phyloP scores from a whole-genome alignment of 2,113 vertebrate genomes.

The Nothoprocta perdicaria region DNA sequence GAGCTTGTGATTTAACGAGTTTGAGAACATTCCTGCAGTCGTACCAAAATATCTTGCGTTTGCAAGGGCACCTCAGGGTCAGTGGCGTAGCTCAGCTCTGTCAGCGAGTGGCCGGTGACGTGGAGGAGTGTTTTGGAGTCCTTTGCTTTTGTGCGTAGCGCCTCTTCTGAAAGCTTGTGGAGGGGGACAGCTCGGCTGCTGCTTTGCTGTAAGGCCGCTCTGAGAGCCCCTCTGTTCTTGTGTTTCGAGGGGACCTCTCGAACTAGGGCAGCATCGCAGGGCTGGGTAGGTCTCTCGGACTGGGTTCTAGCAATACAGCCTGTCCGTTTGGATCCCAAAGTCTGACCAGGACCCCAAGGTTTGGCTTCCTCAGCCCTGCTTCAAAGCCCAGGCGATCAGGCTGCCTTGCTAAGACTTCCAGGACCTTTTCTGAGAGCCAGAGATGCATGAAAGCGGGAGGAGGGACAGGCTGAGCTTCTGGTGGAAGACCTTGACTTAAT shows the following conservation, averaged over 20 bases:
- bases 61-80: not conserved
- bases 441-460: not conserved
- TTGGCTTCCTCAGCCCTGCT: not conserved
- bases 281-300: not conserved
- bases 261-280: not conserved
- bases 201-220: not conserved
- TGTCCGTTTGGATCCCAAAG: not conserved
- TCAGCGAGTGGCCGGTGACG: fast-evolving
- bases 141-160: not conserved
- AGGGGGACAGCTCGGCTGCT: not conserved
- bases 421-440: not conserved
- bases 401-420: not conserved
- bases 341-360: not conserved
- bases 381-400: not conserved
- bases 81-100: fast-evolving
- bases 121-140: fast-evolving
- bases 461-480: not conserved
- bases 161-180: fast-evolving
- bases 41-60: fast-evolving
- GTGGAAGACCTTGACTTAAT: constrained; percentile 1
- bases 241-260: not conserved
- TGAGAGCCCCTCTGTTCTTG: too few species aligned
- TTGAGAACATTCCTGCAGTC: fast-evolving
- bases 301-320: not conserved
- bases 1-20: not conserved